Percentiles rank a stretch among this genome's conserved stretches.
Conservation (phyloP, 2,113 vertebrate species). For the Ochotona curzoniae region DNA sequence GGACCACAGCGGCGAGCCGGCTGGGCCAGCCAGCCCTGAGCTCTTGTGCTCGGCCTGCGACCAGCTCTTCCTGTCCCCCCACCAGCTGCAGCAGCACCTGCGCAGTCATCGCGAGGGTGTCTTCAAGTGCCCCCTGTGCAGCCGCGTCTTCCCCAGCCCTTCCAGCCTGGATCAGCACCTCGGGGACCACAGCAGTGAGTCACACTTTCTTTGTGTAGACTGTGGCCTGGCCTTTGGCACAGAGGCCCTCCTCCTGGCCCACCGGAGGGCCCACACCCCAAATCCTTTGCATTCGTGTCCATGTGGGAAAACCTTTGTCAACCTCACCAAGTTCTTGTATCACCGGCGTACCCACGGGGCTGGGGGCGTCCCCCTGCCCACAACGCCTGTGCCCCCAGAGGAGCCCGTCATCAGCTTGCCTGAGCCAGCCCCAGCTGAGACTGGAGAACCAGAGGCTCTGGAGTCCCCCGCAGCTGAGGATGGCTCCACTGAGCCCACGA, state of each 20-base stretch:
- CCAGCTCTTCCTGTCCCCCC: conserved; percentile 73
- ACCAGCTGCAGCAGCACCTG: conserved; percentile 80
- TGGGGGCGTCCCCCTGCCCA: conserved; percentile 69
- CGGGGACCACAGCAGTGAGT: conserved; percentile 81
- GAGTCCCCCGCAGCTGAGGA: conserved; percentile 52
- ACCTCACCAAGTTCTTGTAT: conserved; percentile 96
- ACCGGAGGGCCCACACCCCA: conserved; percentile 90
- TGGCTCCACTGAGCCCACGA: conserved; percentile 6
- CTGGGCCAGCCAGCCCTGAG: conserved; percentile 56
- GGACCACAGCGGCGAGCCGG: conserved; percentile 39
- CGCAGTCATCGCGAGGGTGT: conserved; percentile 78
- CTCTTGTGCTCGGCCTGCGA: conserved; percentile 79
- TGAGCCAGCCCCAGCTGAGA: conserved; percentile 69
- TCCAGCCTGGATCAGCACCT: conserved; percentile 81
- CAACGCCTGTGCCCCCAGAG: conserved; percentile 60
- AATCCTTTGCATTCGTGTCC: conserved; percentile 93
- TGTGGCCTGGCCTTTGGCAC: conserved; percentile 92
- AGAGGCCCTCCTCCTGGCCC: conserved; percentile 91
- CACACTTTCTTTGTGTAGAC: conserved; percentile 92
- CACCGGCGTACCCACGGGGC: conserved; percentile 92
- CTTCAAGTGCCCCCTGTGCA: conserved; percentile 85
- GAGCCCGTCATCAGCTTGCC: conserved; percentile 64
- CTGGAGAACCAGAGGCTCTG: conserved; percentile 46
- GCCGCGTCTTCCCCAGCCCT: conserved; percentile 80
- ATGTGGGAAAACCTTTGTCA: conserved; percentile 94